Conservation (phyloP, 2,888 invertebrate genomes). For the Psylliodes chrysocephalus region DNA sequence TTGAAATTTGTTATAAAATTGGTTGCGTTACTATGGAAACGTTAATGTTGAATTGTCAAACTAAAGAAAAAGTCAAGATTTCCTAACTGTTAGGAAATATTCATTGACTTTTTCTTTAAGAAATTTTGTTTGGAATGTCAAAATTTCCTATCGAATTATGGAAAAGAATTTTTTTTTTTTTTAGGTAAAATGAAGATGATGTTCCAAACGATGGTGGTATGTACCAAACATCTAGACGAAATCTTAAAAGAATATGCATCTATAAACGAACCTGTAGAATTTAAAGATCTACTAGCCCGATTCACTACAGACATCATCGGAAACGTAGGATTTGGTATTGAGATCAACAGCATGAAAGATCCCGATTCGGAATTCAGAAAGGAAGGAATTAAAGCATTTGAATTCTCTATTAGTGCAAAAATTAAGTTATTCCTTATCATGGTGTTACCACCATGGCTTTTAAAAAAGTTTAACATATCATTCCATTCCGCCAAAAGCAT, state of each 20-base stretch:
- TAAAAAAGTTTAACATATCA: slow-evolving; percentile 44
- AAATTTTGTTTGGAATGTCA: too few relatives aligned
- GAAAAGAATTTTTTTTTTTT: not conserved
- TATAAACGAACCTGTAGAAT: slow-evolving; percentile 52
- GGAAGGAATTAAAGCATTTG: slow-evolving; percentile 42
- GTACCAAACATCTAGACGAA: slow-evolving; percentile 65
- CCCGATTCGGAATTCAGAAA: slow-evolving; percentile 64
- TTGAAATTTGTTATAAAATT: too few relatives aligned
- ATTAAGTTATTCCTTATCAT: slow-evolving; percentile 22
- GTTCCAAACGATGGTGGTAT: slow-evolving; percentile 69
- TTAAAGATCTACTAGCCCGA: slow-evolving; percentile 66
- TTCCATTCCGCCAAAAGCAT: slow-evolving; percentile 48
- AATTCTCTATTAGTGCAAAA: slow-evolving; percentile 36
- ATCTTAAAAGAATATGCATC: slow-evolving; percentile 60
- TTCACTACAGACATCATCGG: slow-evolving; percentile 71
- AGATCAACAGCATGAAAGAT: slow-evolving; percentile 68
- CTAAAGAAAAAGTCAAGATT: too few relatives aligned
- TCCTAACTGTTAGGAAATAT: too few relatives aligned
- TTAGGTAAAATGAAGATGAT: slow-evolving; percentile 71
- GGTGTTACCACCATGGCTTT: slow-evolving; percentile 41
- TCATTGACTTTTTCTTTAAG: too few relatives aligned
- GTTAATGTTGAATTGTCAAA: too few relatives aligned
- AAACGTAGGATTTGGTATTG: slow-evolving; percentile 70
- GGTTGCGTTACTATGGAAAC: too few relatives aligned
- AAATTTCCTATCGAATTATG: not conserved